A percentile compares a stretch with the other conserved stretches of the same genome.
These are phyloP conservation scores for Monarcha castaneiventris DNA, from an alignment of 2,113 vertebrate species.

Conservation along the genomic window DNA sequence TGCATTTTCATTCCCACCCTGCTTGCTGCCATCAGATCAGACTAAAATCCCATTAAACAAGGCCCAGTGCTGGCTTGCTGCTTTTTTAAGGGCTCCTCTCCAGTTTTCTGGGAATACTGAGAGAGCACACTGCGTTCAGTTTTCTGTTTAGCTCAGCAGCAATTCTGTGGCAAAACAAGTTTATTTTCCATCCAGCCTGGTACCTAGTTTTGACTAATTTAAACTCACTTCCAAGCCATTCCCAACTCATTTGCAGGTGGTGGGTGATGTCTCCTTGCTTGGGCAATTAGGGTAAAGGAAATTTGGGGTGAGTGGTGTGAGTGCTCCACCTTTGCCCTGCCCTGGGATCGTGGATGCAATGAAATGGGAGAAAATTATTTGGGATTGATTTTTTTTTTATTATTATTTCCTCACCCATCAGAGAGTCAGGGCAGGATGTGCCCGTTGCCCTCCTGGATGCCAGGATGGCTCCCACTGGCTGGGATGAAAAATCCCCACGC, in stretches of 20 bases:
- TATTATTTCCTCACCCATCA: background rate
- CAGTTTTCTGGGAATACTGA: background rate
- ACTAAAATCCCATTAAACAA: background rate
- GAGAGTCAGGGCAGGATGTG: fast-evolving
- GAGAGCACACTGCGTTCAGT: fast-evolving
- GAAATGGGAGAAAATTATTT: fast-evolving
- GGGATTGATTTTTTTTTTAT: background rate
- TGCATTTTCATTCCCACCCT: background rate
- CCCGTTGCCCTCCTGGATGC: background rate
- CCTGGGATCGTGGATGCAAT: background rate
- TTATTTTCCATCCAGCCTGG: background rate
- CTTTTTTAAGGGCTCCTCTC: background rate
- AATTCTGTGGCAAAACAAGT: background rate
- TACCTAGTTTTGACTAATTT: background rate
- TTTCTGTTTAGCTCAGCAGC: background rate
- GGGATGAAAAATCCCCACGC: background rate
- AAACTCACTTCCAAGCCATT: background rate
- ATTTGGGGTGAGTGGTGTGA: background rate
- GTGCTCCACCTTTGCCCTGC: background rate
- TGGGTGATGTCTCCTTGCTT: background rate
- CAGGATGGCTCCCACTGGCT: background rate
- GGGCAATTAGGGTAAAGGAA: background rate
- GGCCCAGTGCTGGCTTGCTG: fast-evolving
- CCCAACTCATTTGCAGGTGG: background rate
- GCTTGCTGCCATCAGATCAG: background rate